Evolutionary conservation across 2,113 vertebrate genomes (phyloP).

Genomic region (Carassius auratus): DNA sequence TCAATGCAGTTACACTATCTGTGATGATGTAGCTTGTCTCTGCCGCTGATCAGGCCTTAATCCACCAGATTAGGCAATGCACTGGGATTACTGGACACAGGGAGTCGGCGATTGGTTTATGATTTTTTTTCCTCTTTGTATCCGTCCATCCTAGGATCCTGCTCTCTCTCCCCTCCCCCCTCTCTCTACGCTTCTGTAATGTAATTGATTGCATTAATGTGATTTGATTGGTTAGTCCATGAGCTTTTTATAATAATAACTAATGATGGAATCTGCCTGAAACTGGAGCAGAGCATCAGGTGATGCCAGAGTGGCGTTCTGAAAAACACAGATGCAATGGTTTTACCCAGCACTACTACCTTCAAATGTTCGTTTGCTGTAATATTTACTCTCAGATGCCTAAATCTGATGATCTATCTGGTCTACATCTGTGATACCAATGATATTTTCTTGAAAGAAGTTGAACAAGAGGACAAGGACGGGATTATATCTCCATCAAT

Average conservation of each 20-base stretch:
- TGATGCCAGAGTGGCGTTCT: background rate
- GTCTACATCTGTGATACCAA: background rate
- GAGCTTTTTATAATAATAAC: slow-evolving; percentile 40
- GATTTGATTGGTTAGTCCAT: slow-evolving; percentile 36
- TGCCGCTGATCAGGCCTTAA: slow-evolving; percentile 33
- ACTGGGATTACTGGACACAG: slow-evolving; percentile 50
- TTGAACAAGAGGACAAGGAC: background rate
- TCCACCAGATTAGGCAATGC: slow-evolving; percentile 49
- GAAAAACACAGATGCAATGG: background rate
- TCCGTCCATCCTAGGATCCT: slow-evolving; percentile 13
- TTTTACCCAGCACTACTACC: background rate
- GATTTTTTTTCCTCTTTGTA: slow-evolving; percentile 24
- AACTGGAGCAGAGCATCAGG: slow-evolving; percentile 17
- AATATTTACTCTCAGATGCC: background rate
- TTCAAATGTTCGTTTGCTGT: background rate
- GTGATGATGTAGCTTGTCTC: slow-evolving; percentile 4
- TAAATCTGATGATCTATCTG: background rate
- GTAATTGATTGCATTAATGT: slow-evolving; percentile 38
- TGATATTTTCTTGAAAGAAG: background rate
- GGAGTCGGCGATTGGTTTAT: slow-evolving; percentile 17
- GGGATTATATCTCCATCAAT: background rate
- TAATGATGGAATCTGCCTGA: slow-evolving; percentile 29
- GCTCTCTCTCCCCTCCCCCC: background rate
- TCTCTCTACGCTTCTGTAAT: background rate
- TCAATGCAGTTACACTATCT: slow-evolving; percentile 4